These are phyloP conservation scores for Pampus argenteus DNA, from an alignment of 2,797 vertebrate genomes.

Conservation along the genomic window DNA sequence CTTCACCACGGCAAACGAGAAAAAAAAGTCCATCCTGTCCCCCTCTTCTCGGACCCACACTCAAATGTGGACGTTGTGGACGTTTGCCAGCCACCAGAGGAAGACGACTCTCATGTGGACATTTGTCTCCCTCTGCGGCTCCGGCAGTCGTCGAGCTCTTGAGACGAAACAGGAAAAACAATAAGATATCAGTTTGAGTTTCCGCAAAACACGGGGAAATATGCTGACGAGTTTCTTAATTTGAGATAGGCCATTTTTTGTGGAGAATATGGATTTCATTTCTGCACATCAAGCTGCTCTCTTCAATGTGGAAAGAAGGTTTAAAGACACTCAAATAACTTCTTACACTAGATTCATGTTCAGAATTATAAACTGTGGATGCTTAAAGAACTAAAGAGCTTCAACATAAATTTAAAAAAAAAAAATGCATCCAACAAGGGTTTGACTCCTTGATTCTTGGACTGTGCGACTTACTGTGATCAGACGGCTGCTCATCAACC, in stretches of 20 bases:
- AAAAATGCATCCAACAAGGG: slow-evolving; percentile 34
- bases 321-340: slow-evolving; percentile 29
- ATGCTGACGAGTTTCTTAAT: slow-evolving; percentile 1
- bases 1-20: slow-evolving; percentile 62
- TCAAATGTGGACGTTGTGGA: slow-evolving; percentile 34
- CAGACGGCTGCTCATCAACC: slow-evolving; percentile 56
- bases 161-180: slow-evolving; percentile 34
- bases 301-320: slow-evolving; percentile 17
- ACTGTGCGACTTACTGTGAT: slow-evolving; percentile 64
- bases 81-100: slow-evolving; percentile 29
- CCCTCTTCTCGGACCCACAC: slow-evolving; percentile 29
- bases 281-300: slow-evolving; percentile 32
- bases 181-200: slow-evolving; percentile 3
- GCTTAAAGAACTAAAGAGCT: slow-evolving; percentile 40
- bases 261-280: slow-evolving; percentile 29
- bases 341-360: slow-evolving; percentile 38
- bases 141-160: slow-evolving; percentile 34
- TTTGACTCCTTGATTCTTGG: slow-evolving; percentile 36
- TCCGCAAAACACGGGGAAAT: slow-evolving; percentile 6
- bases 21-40: slow-evolving; percentile 50
- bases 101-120: slow-evolving; percentile 43
- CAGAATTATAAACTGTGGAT: slow-evolving; percentile 50
- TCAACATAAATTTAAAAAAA: background rate
- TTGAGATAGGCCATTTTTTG: slow-evolving; percentile 16
- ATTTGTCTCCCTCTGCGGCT: slow-evolving; percentile 48